These are phyloP conservation scores for Cistogaster globosa DNA, from an alignment of 2,888 invertebrate species.

Conservation along the genomic window DNA sequence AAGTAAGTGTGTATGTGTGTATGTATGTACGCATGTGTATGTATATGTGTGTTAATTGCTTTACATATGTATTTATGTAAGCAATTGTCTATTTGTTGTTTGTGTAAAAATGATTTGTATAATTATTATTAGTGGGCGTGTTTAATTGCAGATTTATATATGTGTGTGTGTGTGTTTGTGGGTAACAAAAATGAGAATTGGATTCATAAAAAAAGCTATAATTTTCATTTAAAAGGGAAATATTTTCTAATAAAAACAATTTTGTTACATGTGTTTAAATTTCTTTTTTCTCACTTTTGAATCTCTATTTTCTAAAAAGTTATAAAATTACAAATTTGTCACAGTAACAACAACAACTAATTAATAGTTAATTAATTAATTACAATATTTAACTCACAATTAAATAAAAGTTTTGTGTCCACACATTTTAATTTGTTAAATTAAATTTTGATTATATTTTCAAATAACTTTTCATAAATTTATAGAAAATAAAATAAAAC, in stretches of 20 bases:
- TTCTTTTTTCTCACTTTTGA: neutral
- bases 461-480: slow-evolving; percentile 23
- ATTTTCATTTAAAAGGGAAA: slow-evolving; percentile 31
- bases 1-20: slow-evolving; percentile 5
- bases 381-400: neutral
- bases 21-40: neutral
- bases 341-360: too few species aligned
- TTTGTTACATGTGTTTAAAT: slow-evolving; percentile 9
- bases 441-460: neutral
- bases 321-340: too few species aligned
- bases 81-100: neutral
- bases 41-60: neutral
- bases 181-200: slow-evolving; percentile 51
- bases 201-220: slow-evolving; percentile 27
- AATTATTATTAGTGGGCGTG: neutral
- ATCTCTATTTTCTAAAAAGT: too few species aligned
- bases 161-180: neutral
- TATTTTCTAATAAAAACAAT: slow-evolving; percentile 36
- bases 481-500: neutral
- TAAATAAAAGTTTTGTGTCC: neutral
- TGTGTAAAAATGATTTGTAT: neutral
- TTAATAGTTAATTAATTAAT: neutral
- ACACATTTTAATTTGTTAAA: slow-evolving; percentile 2
- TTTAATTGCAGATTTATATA: neutral
- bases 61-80: neutral